Conservation (phyloP, 1,140 invertebrate genomes). For the Venustaconcha ellipsiformis region DNA sequence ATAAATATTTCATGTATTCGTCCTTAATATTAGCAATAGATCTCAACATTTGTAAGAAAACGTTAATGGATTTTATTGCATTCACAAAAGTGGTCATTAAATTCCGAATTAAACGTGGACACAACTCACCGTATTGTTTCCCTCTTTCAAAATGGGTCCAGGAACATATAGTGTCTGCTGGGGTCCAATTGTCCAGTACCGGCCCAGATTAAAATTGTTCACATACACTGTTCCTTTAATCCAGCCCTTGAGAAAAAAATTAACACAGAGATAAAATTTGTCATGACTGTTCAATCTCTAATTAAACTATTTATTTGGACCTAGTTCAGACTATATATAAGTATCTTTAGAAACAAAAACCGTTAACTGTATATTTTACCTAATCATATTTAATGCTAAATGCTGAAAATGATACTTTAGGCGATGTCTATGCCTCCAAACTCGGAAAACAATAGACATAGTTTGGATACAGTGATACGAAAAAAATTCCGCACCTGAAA, state of each 20-base stretch:
- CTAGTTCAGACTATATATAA: no score
- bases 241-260: conserved; percentile 56
- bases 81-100: not conserved
- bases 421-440: no score
- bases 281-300: not conserved
- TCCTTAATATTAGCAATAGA: not conserved
- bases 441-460: no score
- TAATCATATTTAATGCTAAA: no score
- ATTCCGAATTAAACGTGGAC: not conserved
- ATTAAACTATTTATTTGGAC: no score
- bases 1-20: not conserved
- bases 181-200: conserved; percentile 75
- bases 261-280: not conserved
- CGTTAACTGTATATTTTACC: no score
- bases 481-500: no score
- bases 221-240: conserved; percentile 74
- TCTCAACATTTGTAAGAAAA: not conserved
- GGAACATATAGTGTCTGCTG: conserved; percentile 75
- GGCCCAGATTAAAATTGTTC: conserved; percentile 77
- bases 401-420: no score
- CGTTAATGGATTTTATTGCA: not conserved
- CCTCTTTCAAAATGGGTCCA: conserved; percentile 71
- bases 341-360: no score
- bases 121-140: conserved; percentile 70
- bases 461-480: no score